Conservation (phyloP, 2,888 invertebrate species). For the Tuta absoluta region DNA sequence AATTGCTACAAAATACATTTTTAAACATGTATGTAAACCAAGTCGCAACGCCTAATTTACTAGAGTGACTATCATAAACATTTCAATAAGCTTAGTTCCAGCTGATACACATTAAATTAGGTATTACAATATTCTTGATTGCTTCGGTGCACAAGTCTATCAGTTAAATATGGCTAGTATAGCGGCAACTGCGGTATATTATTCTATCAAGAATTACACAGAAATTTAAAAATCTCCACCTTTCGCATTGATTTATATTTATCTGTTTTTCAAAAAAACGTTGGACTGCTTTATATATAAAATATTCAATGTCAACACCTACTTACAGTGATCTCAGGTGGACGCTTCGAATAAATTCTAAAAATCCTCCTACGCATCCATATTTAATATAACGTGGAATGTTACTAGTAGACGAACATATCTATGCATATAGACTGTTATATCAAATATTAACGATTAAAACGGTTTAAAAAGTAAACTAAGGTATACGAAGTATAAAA, state of each 20-base stretch:
- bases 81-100: slow-evolving; percentile 22
- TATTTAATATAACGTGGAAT: slow-evolving; percentile 46
- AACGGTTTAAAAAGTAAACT: slow-evolving; percentile 44
- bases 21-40: slow-evolving; percentile 42
- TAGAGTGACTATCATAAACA: slow-evolving; percentile 23
- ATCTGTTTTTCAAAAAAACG: background rate
- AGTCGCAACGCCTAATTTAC: slow-evolving; percentile 27
- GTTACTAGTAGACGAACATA: slow-evolving; percentile 53
- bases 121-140: slow-evolving; percentile 6
- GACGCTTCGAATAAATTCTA: background rate
- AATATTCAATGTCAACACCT: too few relatives aligned
- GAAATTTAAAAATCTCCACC: background rate
- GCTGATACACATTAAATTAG: background rate
- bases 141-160: slow-evolving; percentile 18
- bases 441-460: slow-evolving; percentile 58
- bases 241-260: background rate
- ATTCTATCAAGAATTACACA: slow-evolving; percentile 5
- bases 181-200: slow-evolving; percentile 6
- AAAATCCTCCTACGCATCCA: slow-evolving; percentile 43
- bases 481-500: slow-evolving; percentile 45
- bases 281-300: too few relatives aligned
- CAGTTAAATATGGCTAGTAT: slow-evolving; percentile 2
- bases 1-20: slow-evolving; percentile 47
- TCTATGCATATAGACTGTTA: slow-evolving; percentile 42
- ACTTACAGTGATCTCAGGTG: background rate